Base-by-base conservation (phyloP, 2,888 invertebrate species). In the Portevinia maculata region DNA sequence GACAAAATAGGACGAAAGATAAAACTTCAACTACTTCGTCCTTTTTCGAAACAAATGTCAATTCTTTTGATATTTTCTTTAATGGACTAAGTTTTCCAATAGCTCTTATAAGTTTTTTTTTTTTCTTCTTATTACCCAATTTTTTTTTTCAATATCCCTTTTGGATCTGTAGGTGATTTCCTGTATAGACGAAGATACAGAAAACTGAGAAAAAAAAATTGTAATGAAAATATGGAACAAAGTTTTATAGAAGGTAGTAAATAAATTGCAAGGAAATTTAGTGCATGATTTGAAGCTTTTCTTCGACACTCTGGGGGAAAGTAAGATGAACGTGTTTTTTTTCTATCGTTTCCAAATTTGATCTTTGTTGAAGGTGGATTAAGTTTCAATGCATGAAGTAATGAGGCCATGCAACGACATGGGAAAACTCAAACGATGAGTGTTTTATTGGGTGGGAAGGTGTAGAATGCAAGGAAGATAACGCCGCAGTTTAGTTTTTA, bases 51-150 rank as follows among this genome's bases (percentile, higher is more conserved):
- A 41, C 74, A 79, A 79, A 79, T 79, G 75, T 69, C 79, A 75
- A 79, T 79, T 79, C 79, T 74, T 79, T 79, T 62, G 79, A 79
- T 79, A 79, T 79, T 75, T 79, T 75, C 75, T 75, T 74, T 79
- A 79, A 79, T 79, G 75, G 79, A 79, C 79, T 79, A 79, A 79
- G 79, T 79, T 79, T 75, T 64, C 69, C 79, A 75, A 79, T 79
- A 79, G 79, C 67, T 75, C 69, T 74, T 60, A 67, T 67, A 79
- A 79, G 74, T 79, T 79, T 74, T 48, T 53, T 9, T 74, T 48
- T 32, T 21, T 44, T 39, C n/a, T 50, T 30, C 50, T 60, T 15
- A 1, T 53, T 9, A 39, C 13, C 8, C 0, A 15, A 15, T 15
- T 24, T 21, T 34, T 13, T 19, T 39, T 30, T 64, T 44, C 9